Evolutionary conservation across 2,113 vertebrate species (phyloP).

Genomic region (Pseudonaja textilis): DNA sequence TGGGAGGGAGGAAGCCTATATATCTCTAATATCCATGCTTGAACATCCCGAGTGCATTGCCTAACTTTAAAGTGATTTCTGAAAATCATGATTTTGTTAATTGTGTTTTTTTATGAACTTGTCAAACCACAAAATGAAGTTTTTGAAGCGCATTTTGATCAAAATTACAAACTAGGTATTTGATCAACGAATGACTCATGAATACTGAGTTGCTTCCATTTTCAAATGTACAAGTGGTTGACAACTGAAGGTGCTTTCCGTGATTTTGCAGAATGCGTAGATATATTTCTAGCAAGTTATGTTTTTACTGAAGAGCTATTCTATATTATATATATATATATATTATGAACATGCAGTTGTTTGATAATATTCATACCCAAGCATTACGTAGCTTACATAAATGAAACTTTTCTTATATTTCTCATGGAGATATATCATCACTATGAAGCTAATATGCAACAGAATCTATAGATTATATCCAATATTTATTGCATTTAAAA

Average conservation of each 20-base stretch:
- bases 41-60: not conserved
- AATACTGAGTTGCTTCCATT: conserved; percentile 19
- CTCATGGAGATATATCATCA: conserved; percentile 56
- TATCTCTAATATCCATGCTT: not conserved
- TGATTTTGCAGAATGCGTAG: conserved; percentile 8
- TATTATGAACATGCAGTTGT: conserved; percentile 41
- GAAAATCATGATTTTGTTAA: conserved; percentile 20
- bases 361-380: conserved; percentile 38
- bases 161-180: not conserved
- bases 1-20: not conserved
- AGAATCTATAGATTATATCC: conserved; percentile 62
- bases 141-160: conserved; percentile 13
- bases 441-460: conserved; percentile 54
- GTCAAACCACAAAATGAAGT: conserved; percentile 25
- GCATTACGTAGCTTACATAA: conserved; percentile 33
- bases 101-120: conserved; percentile 17
- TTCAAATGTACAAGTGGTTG: conserved; percentile 20
- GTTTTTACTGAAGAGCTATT: conserved; percentile 31
- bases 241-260: not conserved
- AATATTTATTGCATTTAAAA: conserved; percentile 64
- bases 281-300: conserved; percentile 15
- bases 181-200: conserved; percentile 20
- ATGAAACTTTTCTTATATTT: conserved; percentile 57
- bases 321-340: not conserved
- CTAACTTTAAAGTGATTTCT: not conserved